Percentiles rank a stretch among this genome's conserved stretches.
Conservation (phyloP, 2,113 vertebrate genomes). For the Bubo scandiacus region DNA sequence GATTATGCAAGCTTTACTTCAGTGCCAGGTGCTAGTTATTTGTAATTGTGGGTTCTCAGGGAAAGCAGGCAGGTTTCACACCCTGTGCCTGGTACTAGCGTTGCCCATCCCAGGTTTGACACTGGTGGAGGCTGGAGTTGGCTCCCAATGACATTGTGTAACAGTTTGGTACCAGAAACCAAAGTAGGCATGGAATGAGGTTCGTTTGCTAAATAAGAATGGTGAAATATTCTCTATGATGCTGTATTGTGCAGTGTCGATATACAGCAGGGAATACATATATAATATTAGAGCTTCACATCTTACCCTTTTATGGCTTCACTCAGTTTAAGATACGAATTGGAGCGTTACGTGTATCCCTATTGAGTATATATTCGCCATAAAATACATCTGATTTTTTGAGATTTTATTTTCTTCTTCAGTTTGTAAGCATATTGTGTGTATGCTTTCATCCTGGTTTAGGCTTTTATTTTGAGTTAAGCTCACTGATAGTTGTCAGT, state of each 20-base stretch:
- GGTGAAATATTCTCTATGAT: neutral
- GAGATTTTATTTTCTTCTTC: neutral
- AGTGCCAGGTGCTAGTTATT: neutral
- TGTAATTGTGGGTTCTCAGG: accelerated
- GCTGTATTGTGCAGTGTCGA: neutral
- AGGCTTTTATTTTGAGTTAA: constrained; percentile 22
- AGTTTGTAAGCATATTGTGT: neutral
- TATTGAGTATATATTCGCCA: neutral
- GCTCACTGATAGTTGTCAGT: neutral
- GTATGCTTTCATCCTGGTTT: neutral
- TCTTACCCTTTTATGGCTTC: neutral
- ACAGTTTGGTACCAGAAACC: neutral
- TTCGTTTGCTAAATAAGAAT: accelerated
- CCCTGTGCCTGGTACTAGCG: neutral
- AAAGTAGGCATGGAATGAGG: neutral
- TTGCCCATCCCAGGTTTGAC: neutral
- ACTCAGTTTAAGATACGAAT: neutral
- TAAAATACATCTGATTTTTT: neutral
- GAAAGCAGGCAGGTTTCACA: neutral
- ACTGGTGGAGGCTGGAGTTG: neutral
- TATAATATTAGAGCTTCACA: neutral
- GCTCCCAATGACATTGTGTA: accelerated
- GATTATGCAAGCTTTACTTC: neutral
- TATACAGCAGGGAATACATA: neutral
- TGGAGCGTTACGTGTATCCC: neutral